Evolutionary conservation across 2,113 vertebrate species (phyloP).

Genomic region (Hydrochoerus hydrochaeris): DNA sequence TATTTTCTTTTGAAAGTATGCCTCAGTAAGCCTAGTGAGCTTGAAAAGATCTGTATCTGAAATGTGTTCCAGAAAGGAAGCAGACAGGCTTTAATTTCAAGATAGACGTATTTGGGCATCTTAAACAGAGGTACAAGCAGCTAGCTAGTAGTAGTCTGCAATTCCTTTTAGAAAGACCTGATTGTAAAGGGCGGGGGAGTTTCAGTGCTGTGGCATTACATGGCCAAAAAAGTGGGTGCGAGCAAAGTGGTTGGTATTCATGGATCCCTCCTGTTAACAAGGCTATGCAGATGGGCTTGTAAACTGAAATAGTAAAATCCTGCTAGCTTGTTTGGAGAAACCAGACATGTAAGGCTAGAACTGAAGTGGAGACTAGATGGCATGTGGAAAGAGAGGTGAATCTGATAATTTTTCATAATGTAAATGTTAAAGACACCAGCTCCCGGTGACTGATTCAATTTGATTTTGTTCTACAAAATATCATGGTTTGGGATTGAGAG

Average conservation of each 20-base stretch:
- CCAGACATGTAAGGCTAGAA: background rate
- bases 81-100: conserved; percentile 39
- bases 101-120: conserved; percentile 73
- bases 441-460: background rate
- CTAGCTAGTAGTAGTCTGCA: conserved; percentile 55
- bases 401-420: conserved; percentile 15
- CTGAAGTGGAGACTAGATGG: conserved; percentile 22
- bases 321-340: conserved; percentile 42
- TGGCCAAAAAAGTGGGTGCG: conserved; percentile 46
- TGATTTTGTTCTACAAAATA: background rate
- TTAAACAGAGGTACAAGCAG: conserved; percentile 53
- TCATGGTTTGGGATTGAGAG: background rate
- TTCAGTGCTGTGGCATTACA: conserved; percentile 59
- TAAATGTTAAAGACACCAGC: background rate
- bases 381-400: conserved; percentile 35
- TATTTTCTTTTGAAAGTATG: conserved; percentile 66
- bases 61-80: conserved; percentile 59
- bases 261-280: background rate
- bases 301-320: conserved; percentile 35
- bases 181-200: conserved; percentile 39
- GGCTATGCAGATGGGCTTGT: conserved; percentile 22
- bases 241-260: conserved; percentile 63
- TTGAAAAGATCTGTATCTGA: conserved; percentile 25
- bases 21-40: conserved; percentile 36
- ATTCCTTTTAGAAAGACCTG: conserved; percentile 76